Percentiles rank a stretch among this genome's conserved stretches.
Evolutionary conservation across 2,888 invertebrate genomes (phyloP).

Genomic region (Drosophila formosana): DNA sequence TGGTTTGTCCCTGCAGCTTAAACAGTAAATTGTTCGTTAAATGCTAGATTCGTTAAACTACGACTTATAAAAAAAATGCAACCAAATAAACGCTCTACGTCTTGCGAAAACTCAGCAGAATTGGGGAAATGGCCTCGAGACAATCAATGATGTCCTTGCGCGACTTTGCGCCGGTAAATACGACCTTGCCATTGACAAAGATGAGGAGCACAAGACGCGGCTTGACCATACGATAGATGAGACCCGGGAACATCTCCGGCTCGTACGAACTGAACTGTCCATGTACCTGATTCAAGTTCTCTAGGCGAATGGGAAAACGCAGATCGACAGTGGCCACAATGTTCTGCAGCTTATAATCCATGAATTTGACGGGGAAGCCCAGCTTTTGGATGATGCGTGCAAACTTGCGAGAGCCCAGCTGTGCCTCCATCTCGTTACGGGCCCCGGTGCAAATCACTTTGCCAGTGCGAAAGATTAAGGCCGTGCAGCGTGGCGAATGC

Average conservation of each 20-base stretch:
- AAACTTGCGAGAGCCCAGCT: constrained; percentile 92
- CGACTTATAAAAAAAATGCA: constrained; percentile 8
- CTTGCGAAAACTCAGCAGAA: constrained; percentile 96
- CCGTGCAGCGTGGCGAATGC: constrained; percentile 91
- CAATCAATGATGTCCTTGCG: constrained; percentile 96
- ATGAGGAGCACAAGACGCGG: constrained; percentile 98
- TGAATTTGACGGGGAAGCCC: constrained; percentile 91
- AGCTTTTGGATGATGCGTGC: constrained; percentile 93
- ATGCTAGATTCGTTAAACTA: constrained; percentile 31
- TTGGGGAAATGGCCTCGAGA: constrained; percentile 97
- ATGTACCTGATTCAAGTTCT: constrained; percentile 90
- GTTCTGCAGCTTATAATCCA: constrained; percentile 92
- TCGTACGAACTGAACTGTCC: constrained; percentile 95
- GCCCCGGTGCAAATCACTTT: constrained; percentile 94
- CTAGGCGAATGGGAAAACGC: constrained; percentile 90
- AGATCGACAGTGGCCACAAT: constrained; percentile 91
- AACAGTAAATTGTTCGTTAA: constrained; percentile 32
- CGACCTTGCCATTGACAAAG: constrained; percentile 99
- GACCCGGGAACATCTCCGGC: constrained; percentile 99
- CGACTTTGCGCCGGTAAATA: constrained; percentile 96
- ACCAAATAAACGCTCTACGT: constrained; percentile 84
- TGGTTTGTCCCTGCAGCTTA: constrained; percentile 3
- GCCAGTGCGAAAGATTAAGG: constrained; percentile 90
- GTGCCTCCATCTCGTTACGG: constrained; percentile 91
- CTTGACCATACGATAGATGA: constrained; percentile 98